A percentile compares a stretch with the other conserved stretches of the same genome.
These are phyloP conservation scores for Neelides sp. DNA, from an alignment of 1,140 invertebrate genomes.

Conservation along the genomic window DNA sequence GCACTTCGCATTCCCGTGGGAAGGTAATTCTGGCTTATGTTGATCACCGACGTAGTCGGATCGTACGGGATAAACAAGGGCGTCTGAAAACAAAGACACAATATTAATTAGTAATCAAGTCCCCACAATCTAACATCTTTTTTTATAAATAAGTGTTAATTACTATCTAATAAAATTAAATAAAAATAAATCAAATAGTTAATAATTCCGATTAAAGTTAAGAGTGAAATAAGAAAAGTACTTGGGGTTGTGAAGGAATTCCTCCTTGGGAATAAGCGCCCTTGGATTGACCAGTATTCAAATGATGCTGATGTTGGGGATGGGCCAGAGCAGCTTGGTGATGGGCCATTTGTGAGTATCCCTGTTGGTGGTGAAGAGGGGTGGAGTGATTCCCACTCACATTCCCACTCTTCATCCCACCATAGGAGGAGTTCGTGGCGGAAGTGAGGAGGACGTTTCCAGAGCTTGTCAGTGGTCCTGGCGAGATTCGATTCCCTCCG, in stretches of 20 bases:
- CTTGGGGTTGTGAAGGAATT: conserved; percentile 14
- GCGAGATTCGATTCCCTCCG: conserved; percentile 4
- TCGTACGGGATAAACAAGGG: conserved; percentile 22
- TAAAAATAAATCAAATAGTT: background rate
- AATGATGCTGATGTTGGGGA: conserved; percentile 14
- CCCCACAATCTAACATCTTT: no score
- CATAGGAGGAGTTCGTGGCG: no score
- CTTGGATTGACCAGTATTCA: conserved; percentile 15
- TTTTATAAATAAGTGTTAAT: no score
- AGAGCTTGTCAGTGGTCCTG: no score
- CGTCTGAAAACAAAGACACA: conserved; percentile 5
- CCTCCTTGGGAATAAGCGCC: conserved; percentile 22
- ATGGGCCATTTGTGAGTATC: conserved; percentile 23
- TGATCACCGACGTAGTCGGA: conserved; percentile 14
- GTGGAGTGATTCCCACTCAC: background rate
- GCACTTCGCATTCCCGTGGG: conserved; percentile 19
- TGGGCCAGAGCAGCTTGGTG: conserved; percentile 12
- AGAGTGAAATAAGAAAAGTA: background rate
- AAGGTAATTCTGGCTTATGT: conserved; percentile 18
- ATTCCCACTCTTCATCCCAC: no score
- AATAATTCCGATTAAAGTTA: background rate
- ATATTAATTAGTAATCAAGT: no score
- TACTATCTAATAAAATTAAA: conserved; percentile 1
- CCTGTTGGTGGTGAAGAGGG: conserved; percentile 16
- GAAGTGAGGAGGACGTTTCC: no score